Evolutionary conservation across 2,113 vertebrate genomes (phyloP).

Genomic region (Erinaceus europaeus): DNA sequence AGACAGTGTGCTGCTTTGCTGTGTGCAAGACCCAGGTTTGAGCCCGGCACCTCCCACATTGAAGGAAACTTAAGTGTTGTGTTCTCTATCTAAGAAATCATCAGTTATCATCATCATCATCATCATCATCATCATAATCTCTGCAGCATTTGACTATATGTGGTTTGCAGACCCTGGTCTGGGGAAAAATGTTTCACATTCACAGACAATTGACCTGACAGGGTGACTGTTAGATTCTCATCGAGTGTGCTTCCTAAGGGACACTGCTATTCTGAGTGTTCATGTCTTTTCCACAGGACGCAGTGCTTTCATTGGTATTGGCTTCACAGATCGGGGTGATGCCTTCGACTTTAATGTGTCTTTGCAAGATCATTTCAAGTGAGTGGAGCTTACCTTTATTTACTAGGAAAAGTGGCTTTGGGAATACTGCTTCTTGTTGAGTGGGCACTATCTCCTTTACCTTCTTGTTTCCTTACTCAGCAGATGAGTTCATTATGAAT

Average conservation of each 20-base stretch:
- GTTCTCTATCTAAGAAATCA: too few relatives aligned
- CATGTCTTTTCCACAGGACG: slow-evolving; percentile 83
- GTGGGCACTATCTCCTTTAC: not conserved
- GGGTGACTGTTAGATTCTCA: not conserved
- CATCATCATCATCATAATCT: too few relatives aligned
- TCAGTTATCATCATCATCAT: too few relatives aligned
- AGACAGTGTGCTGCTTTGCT: too few relatives aligned
- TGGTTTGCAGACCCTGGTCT: not conserved
- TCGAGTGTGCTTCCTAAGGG: not conserved
- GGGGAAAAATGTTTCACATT: not conserved
- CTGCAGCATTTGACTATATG: too few relatives aligned
- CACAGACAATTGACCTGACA: not conserved
- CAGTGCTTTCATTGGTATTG: slow-evolving; percentile 97
- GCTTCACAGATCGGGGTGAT: slow-evolving; percentile 95
- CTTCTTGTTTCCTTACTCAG: not conserved
- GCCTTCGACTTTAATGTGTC: slow-evolving; percentile 99
- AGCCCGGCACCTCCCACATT: too few relatives aligned
- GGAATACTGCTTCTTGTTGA: not conserved
- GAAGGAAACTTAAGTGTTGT: too few relatives aligned
- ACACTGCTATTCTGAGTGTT: slow-evolving; percentile 18
- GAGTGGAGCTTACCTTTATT: slow-evolving; percentile 67
- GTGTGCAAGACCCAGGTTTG: too few relatives aligned
- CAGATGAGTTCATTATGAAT: not conserved
- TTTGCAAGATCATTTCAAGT: slow-evolving; percentile 99
- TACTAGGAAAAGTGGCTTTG: not conserved